phyloP scores from a whole-genome alignment of 2,888 invertebrate species.

The Cataglyphis altisquamis region DNA sequence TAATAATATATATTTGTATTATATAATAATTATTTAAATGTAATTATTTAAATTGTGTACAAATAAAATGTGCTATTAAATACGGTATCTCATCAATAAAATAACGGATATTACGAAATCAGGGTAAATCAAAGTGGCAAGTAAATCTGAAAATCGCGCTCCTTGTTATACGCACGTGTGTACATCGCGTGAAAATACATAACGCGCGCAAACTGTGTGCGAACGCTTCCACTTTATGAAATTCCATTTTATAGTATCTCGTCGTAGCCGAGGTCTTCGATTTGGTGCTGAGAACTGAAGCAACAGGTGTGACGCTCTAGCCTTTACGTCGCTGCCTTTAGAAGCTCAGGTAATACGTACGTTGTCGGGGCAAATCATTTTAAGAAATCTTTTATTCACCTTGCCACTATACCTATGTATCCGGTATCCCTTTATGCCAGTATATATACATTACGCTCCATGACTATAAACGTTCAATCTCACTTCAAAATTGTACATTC shows the following conservation, averaged over 20 bases:
- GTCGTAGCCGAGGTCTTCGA: conserved; percentile 81
- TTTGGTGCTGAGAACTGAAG: conserved; percentile 84
- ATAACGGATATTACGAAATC: not conserved
- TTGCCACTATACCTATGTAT: conserved; percentile 55
- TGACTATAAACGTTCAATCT: conserved; percentile 46
- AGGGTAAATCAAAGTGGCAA: not conserved
- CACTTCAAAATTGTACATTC: conserved; percentile 45
- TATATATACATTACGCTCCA: conserved; percentile 51
- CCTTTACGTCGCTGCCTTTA: conserved; percentile 75
- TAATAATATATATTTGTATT: not conserved
- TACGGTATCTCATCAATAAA: not conserved
- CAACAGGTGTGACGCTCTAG: conserved; percentile 84
- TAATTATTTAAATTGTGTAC: not conserved
- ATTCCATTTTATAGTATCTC: conserved; percentile 78
- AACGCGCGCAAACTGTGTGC: conserved; percentile 65
- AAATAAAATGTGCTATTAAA: not conserved
- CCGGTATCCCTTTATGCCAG: conserved; percentile 48
- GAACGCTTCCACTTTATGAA: conserved; percentile 76
- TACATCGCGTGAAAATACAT: conserved; percentile 39
- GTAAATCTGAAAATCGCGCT: conserved; percentile 29
- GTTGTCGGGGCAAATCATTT: conserved; percentile 79
- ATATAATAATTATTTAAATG: not conserved
- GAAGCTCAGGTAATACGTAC: conserved; percentile 84
- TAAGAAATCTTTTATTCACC: conserved; percentile 77
- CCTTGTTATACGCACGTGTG: conserved; percentile 44